These are phyloP conservation scores for Martes martes DNA, from an alignment of 2,113 vertebrate genomes.

Conservation along the genomic window DNA sequence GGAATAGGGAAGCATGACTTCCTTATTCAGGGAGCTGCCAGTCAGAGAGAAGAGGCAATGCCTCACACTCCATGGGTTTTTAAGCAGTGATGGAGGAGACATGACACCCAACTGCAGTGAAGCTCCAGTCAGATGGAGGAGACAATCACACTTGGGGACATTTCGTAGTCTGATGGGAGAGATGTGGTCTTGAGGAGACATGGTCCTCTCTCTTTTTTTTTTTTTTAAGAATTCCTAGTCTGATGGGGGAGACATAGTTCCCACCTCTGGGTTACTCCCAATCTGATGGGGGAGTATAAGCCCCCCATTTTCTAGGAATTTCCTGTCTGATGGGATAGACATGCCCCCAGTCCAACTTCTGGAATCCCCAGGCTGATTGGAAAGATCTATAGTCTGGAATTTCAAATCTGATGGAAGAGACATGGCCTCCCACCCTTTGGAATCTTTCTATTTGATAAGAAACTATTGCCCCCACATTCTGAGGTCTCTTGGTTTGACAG, in stretches of 20 bases:
- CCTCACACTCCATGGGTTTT: not conserved
- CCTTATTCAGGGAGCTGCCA: not conserved
- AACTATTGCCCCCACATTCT: not conserved
- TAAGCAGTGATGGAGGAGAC: not conserved
- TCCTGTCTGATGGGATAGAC: not conserved
- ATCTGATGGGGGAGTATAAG: slow-evolving; percentile 59
- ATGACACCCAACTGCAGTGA: not conserved
- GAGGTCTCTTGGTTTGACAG: not conserved
- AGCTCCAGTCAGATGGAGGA: not conserved
- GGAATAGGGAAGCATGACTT: not conserved
- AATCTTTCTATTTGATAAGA: not conserved
- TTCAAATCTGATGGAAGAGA: slow-evolving; percentile 48
- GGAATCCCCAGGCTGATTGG: not conserved
- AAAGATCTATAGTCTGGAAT: not conserved
- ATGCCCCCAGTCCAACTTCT: not conserved
- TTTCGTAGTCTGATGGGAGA: not conserved
- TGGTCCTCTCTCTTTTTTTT: not conserved
- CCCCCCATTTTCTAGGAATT: not conserved
- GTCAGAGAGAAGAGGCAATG: not conserved
- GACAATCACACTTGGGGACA: not conserved
- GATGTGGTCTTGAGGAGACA: not conserved
- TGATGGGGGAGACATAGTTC: slow-evolving; percentile 49
- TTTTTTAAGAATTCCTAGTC: slow-evolving; percentile 33
- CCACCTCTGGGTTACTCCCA: not conserved
- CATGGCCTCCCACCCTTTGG: not conserved